phyloP scores from a whole-genome alignment of 2,888 invertebrate species.

The Pollenia amentaria region DNA sequence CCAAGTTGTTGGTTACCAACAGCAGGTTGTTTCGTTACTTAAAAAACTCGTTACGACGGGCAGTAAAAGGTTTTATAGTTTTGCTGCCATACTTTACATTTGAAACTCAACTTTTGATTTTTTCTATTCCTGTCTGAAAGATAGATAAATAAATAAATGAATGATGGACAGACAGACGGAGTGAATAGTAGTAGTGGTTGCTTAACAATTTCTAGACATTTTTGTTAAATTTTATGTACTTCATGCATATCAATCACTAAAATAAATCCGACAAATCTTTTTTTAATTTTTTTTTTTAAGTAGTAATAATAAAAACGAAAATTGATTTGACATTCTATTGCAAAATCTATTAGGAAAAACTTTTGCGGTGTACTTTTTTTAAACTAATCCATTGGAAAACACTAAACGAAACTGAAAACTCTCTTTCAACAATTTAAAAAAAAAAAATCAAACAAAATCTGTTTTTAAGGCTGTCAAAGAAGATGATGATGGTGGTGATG shows the following conservation, averaged over 20 bases:
- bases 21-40: conserved; percentile 51
- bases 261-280: conserved; percentile 66
- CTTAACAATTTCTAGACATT: conserved; percentile 47
- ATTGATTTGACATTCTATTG: conserved; percentile 72
- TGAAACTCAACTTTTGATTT: background rate
- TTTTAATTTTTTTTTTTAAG: background rate
- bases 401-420: conserved; percentile 59
- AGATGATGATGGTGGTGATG: conserved; percentile 58
- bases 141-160: conserved; percentile 23
- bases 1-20: conserved; percentile 4
- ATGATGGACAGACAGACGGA: conserved; percentile 15
- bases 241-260: conserved; percentile 67
- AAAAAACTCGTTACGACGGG: background rate
- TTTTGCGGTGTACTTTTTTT: conserved; percentile 4
- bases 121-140: conserved; percentile 30
- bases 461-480: conserved; percentile 44
- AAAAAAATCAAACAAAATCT: conserved; percentile 19
- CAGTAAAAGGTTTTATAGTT: background rate
- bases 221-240: conserved; percentile 9
- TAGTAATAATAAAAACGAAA: conserved; percentile 36
- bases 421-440: conserved; percentile 49
- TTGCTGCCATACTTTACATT: background rate
- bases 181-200: conserved; percentile 10
- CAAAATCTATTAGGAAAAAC: conserved; percentile 46
- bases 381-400: conserved; percentile 33